Base-by-base conservation (phyloP, 2,797 vertebrate genomes). In the Karalla daura region DNA sequence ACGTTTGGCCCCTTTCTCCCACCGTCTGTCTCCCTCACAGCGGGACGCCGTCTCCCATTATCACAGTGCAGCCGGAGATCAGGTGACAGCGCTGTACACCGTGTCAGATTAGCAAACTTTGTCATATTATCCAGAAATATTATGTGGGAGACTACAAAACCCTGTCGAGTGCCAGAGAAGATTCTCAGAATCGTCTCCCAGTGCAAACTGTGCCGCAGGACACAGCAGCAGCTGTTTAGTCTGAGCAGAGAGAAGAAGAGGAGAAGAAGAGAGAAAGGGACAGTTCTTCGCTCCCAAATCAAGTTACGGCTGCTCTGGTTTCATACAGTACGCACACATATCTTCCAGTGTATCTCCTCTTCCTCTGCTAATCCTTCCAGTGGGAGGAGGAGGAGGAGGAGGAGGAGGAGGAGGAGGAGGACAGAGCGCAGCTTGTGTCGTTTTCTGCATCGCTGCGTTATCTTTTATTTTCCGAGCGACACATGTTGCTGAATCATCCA, bases 111-210 rank as follows among this genome's bases (percentile, higher is more conserved):
- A 88, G 70, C 50, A 56, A 77, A n/a, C 27, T 81, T 67, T 80
- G 71, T 52, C 74, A 82, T 59, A 81, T 83, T 74, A 80, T 68
- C 65, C 59, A 76, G 61, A 85, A 80, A 77, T 78, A n/a, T n/a
- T n/a, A 66, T 80, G 84, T 80, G 74, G 82, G 79, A 80, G 76
- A 84, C 71, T 79, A 84, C 77, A 87, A 86, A 86, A 61, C 67
- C 62, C 54, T 74, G 80, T 78, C 73, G 80, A 78, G 79, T 75
- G 78, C 58, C 70, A 81, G 54, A 67, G 71, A 83, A n/a, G 52
- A 50, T 40, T 50, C 68, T 41, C 74, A 78, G 80, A 77, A 71
- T 83, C 87, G 86, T 89, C 76, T 88, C 74, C 71, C 63, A 87
- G 83, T 63, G 85, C 81, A 87, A 81, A 85, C 74, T 76, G 67